Conservation (phyloP, 2,888 invertebrate species). For the Eurois occulta region DNA sequence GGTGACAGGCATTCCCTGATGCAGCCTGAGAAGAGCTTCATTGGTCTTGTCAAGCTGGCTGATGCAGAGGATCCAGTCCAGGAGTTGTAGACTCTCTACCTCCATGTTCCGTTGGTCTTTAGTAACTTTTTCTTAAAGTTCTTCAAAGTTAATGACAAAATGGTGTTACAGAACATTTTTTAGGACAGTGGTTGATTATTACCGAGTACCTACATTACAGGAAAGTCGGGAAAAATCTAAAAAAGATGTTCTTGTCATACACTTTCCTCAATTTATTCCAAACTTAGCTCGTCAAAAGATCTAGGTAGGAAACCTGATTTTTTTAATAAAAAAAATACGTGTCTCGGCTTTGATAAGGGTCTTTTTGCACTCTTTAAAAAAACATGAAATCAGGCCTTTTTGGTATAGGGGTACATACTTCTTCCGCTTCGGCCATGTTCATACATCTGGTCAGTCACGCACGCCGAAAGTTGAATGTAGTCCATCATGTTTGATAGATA, state of each 20-base stretch:
- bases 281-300: conserved; percentile 16
- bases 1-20: conserved; percentile 92
- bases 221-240: neutral
- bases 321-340: too few relatives aligned
- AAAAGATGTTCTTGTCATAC: conserved; percentile 1
- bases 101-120: conserved; percentile 31
- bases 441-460: neutral
- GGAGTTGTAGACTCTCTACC: conserved; percentile 74
- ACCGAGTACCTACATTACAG: conserved; percentile 12
- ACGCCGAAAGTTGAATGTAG: too few relatives aligned
- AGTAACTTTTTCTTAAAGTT: conserved; percentile 31
- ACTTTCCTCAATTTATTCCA: conserved; percentile 5
- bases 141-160: conserved; percentile 18
- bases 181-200: conserved; percentile 13
- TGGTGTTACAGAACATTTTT: conserved; percentile 31
- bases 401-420: neutral
- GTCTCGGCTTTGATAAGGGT: too few relatives aligned
- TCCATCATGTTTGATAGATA: too few relatives aligned
- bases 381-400: too few relatives aligned
- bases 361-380: too few relatives aligned
- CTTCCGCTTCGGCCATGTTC: neutral
- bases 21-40: conserved; percentile 95
- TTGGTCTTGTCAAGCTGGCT: conserved; percentile 94
- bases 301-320: too few relatives aligned
- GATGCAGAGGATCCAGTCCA: conserved; percentile 87